Evolutionary conservation across 2,113 vertebrate genomes (phyloP), one percentile per base, ranked within the genome.

Genomic region (Hiodon tergisus): DNA sequence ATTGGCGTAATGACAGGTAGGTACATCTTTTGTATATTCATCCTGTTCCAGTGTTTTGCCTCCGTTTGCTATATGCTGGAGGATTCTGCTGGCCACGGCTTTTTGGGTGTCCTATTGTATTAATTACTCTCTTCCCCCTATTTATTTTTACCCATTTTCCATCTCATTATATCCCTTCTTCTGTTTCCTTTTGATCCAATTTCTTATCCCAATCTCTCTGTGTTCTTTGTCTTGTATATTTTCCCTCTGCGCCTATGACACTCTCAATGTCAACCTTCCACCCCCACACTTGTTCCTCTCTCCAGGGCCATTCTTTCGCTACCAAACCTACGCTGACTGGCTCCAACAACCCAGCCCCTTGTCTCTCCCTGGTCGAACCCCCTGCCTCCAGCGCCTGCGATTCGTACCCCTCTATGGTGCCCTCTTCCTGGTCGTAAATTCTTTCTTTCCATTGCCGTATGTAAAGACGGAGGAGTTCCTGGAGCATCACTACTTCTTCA

Each of bases 301-400:
- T 48, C 4, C 83, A 97, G 95, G 95, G 50, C 94, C 95, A 0
- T 97, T 97, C 83, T 97, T 93, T 80, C 92, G 94, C 61, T 97
- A 92, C 82, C 90, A 93, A 83, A 96, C 94, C 0, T 93, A 90
- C 79, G 11, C 82, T 3, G 95, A 97, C 80, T 97, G 95, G 95
- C 81, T 96, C 82, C 85, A 78, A 59, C 93, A 96, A 87, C 87
- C 89, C 0, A 86, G 79, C 66, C 88, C 94, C 0, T 84, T 73
- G n/a, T 79, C 80, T 0, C 87, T 94, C 73, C 94, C 94, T 0
- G 87, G 92, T 79, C 87, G 83, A 86, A 83, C 52, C 11, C 94
- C 94, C 0, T 90, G 94, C 76, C 78, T 95, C 71, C 84, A 85
- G 66, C 88, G 93, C 0, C 79, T 94, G 78, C 90, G 90, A 84